Evolutionary conservation across 2,113 vertebrate species (phyloP).

Genomic region (Spea multiplicata): DNA sequence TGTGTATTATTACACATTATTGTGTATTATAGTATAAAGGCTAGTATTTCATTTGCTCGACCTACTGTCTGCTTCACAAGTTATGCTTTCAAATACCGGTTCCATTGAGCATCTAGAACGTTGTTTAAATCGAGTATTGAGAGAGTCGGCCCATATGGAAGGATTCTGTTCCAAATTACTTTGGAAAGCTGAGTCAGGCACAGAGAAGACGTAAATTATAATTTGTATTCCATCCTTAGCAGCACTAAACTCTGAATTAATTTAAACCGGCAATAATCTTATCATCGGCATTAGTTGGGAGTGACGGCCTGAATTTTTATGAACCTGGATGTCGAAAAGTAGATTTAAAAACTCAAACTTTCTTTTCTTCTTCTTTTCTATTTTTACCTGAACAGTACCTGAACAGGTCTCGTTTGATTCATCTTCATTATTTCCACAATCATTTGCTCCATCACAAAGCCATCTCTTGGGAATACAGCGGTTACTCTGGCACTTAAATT

Average conservation of each 20-base stretch:
- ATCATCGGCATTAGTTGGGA: conserved; percentile 42
- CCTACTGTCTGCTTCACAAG: too few relatives aligned
- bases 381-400: too few relatives aligned
- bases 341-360: background rate
- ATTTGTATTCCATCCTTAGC: conserved; percentile 46
- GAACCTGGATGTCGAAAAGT: conserved; percentile 3
- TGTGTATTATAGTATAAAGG: background rate
- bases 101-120: background rate
- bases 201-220: conserved; percentile 52
- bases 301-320: conserved; percentile 21
- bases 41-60: background rate
- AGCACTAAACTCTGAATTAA: conserved; percentile 46
- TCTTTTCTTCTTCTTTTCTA: background rate
- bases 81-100: too few relatives aligned
- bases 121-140: background rate
- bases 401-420: conserved; percentile 90
- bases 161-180: conserved; percentile 56
- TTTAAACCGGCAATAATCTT: conserved; percentile 46
- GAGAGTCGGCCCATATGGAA: background rate
- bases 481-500: conserved; percentile 94
- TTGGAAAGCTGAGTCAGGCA: conserved; percentile 48
- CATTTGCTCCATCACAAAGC: conserved; percentile 94
- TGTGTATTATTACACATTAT: background rate
- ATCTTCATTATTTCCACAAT: conserved; percentile 89
- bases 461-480: conserved; percentile 95